phyloP scores from a whole-genome alignment of 2,888 invertebrate genomes.

The Formica aserva region DNA sequence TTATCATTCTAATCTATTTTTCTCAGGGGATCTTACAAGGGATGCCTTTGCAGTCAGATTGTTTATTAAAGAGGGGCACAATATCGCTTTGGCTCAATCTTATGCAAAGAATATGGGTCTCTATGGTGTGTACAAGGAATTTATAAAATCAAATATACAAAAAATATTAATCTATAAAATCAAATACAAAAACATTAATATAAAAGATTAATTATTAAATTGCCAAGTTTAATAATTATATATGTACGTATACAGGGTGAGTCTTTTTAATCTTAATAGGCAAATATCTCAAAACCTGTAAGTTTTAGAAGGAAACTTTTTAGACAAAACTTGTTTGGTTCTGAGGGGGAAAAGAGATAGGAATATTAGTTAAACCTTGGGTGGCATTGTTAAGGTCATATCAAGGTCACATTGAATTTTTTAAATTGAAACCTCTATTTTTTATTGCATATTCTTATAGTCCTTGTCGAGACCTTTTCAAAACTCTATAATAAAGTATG shows the following conservation, averaged over 20 bases:
- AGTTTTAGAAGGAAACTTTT: too few relatives aligned
- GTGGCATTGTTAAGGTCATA: too few relatives aligned
- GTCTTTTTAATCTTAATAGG: too few relatives aligned
- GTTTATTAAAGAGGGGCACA: slow-evolving; percentile 96
- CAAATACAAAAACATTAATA: background rate
- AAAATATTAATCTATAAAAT: background rate
- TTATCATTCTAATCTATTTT: background rate
- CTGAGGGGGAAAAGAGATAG: too few relatives aligned
- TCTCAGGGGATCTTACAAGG: slow-evolving; percentile 91
- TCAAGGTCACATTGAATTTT: too few relatives aligned
- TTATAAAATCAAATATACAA: background rate
- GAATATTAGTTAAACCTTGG: too few relatives aligned
- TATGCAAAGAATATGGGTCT: slow-evolving; percentile 99
- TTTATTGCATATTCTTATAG: too few relatives aligned
- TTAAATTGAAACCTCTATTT: too few relatives aligned
- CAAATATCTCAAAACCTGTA: too few relatives aligned
- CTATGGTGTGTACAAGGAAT: slow-evolving; percentile 87
- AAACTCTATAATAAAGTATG: too few relatives aligned
- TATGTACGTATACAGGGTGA: background rate
- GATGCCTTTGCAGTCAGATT: slow-evolving; percentile 96
- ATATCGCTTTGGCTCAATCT: slow-evolving; percentile 95
- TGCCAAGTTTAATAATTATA: background rate
- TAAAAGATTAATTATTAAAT: background rate
- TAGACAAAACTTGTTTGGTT: too few relatives aligned
- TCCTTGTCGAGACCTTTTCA: too few relatives aligned